Percentiles rank a stretch among this genome's conserved stretches.
Evolutionary conservation across 2,113 vertebrate species (phyloP).

Genomic region (Engystomops pustulosus): DNA sequence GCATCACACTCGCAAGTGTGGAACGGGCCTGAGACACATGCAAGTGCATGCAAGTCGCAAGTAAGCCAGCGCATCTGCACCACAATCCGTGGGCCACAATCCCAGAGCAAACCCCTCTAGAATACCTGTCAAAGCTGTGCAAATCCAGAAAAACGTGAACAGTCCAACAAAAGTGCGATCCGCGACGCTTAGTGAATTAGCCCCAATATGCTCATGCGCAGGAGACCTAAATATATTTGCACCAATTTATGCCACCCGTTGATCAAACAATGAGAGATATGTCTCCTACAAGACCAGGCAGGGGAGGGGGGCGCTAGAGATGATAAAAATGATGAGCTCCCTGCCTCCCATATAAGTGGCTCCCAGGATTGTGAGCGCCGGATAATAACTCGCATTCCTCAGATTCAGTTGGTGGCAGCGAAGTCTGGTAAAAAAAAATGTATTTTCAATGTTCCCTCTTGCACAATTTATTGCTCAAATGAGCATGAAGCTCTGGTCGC

Average conservation of each 20-base stretch:
- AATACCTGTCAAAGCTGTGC: too few relatives aligned
- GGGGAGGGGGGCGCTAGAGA: not conserved
- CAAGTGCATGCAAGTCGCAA: too few relatives aligned
- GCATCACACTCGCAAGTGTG: too few relatives aligned
- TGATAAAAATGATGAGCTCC: constrained; percentile 15
- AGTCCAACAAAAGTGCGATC: too few relatives aligned
- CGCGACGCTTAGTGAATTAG: not conserved
- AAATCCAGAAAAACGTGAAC: too few relatives aligned
- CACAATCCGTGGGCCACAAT: too few relatives aligned
- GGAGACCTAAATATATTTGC: too few relatives aligned
- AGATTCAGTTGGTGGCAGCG: constrained; percentile 38
- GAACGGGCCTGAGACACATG: too few relatives aligned
- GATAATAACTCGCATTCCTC: constrained; percentile 28
- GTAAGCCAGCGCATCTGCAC: too few relatives aligned
- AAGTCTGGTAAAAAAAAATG: constrained; percentile 58
- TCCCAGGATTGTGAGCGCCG: constrained; percentile 2
- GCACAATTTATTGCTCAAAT: constrained; percentile 60
- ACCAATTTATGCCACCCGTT: not conserved
- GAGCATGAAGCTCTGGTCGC: constrained; percentile 56
- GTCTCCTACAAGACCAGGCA: not conserved
- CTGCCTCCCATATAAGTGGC: not conserved
- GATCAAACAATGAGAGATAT: not conserved
- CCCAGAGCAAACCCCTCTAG: too few relatives aligned
- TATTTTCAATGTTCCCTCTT: constrained; percentile 60
- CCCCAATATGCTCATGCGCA: not conserved